A percentile compares a stretch with the other conserved stretches of the same genome.
phyloP scores from a whole-genome alignment of 1,140 invertebrate genomes.

The Platorchestia sp. region DNA sequence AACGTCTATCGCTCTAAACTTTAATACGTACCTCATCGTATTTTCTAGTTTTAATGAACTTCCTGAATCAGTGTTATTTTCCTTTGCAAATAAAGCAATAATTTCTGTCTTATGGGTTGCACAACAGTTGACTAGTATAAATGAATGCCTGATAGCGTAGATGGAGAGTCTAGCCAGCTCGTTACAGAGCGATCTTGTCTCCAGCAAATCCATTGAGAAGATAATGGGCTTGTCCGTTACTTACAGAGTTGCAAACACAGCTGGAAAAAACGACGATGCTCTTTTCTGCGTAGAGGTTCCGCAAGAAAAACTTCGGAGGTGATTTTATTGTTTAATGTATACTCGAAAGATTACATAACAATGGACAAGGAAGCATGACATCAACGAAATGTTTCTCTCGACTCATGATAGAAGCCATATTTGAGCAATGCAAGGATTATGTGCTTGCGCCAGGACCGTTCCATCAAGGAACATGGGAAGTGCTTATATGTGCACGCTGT shows the following conservation, averaged over 20 bases:
- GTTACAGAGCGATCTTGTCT: neutral
- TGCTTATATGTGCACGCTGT: neutral
- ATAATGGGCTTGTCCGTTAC: neutral
- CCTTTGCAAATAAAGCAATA: neutral
- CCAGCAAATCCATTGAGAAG: neutral
- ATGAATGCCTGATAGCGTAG: neutral
- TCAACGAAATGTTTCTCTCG: neutral
- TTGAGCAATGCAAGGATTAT: neutral
- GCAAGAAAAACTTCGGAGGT: conserved; percentile 11
- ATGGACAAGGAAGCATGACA: conserved; percentile 32
- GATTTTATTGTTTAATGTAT: neutral
- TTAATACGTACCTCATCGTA: neutral
- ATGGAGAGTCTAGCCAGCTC: neutral
- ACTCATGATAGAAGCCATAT: neutral
- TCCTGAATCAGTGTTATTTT: neutral
- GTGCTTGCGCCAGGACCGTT: neutral
- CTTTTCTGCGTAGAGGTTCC: neutral
- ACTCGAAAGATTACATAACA: neutral
- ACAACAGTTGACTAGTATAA: neutral
- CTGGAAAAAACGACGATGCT: neutral
- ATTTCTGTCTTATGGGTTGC: neutral
- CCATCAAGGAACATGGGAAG: neutral
- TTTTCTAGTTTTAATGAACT: neutral
- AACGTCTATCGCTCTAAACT: neutral
- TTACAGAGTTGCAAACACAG: neutral